phyloP scores from a whole-genome alignment of 2,888 invertebrate genomes.

The Dendrolimus houi region DNA sequence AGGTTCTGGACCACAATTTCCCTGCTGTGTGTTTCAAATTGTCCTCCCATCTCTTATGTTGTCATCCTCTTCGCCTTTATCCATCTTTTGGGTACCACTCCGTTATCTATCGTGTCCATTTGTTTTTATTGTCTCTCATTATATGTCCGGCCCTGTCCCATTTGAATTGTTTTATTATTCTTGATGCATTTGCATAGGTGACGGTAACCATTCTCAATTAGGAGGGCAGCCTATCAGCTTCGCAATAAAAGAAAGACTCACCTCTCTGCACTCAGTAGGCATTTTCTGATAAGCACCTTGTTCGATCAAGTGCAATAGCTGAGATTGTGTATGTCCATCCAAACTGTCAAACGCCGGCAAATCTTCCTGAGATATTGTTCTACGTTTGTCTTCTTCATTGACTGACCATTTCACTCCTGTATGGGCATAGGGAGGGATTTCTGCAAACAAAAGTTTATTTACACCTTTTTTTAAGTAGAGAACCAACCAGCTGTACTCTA shows the following conservation, averaged over 20 bases:
- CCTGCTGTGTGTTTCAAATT: no score
- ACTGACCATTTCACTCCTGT: conserved; percentile 59
- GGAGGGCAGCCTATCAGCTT: neutral
- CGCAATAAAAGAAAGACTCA: conserved; percentile 18
- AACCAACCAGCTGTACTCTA: no score
- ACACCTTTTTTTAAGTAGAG: neutral
- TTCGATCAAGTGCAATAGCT: conserved; percentile 82
- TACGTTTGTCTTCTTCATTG: conserved; percentile 33
- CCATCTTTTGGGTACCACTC: no score
- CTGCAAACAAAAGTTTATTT: conserved; percentile 24
- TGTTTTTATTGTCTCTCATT: no score
- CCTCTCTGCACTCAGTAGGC: conserved; percentile 82
- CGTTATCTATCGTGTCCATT: no score
- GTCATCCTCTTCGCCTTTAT: no score
- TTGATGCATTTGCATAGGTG: no score
- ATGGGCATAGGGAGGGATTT: conserved; percentile 70
- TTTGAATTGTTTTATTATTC: no score
- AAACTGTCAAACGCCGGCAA: conserved; percentile 81
- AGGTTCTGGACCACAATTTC: no score
- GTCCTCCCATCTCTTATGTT: no score
- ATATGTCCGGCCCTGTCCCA: no score
- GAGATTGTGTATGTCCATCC: conserved; percentile 88
- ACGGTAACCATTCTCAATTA: neutral
- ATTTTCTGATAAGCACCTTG: conserved; percentile 86
- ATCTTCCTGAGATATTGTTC: conserved; percentile 31